Evolutionary conservation across 2,113 vertebrate genomes (phyloP).

Genomic region (Butorides virescens): DNA sequence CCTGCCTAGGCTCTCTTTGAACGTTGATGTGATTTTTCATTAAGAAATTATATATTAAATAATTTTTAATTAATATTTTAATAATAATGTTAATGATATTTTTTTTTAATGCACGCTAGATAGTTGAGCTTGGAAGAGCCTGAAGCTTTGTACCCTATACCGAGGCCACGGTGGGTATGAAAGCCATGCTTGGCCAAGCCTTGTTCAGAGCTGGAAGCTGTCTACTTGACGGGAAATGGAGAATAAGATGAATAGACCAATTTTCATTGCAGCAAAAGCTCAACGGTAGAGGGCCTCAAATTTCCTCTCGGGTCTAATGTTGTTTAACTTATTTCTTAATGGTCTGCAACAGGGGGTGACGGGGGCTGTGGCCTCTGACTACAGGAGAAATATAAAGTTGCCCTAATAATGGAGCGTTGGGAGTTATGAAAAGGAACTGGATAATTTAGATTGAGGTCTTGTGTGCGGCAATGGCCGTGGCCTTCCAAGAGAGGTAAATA

Average conservation of each 20-base stretch:
- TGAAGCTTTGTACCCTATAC: not conserved
- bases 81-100: not conserved
- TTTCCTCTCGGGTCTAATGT: conserved; percentile 57
- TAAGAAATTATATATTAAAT: not conserved
- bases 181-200: not conserved
- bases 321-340: conserved; percentile 62
- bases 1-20: not conserved
- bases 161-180: not conserved
- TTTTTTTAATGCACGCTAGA: not conserved
- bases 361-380: not conserved
- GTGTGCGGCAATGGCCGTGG: not conserved
- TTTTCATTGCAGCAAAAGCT: conserved; percentile 50
- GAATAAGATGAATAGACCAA: conserved; percentile 53
- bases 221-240: not conserved
- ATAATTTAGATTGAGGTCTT: not conserved
- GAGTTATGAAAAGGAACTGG: conserved; percentile 37
- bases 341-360: not conserved
- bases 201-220: conserved; percentile 17
- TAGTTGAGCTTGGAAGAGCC: not conserved
- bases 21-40: not conserved
- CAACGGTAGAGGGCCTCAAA: conserved; percentile 7
- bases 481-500: not conserved
- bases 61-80: too few species aligned
- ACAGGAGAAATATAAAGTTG: conserved; percentile 19
- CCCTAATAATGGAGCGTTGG: conserved; percentile 6